Conservation (phyloP, 2,113 vertebrate genomes). For the Raja brachyura region DNA sequence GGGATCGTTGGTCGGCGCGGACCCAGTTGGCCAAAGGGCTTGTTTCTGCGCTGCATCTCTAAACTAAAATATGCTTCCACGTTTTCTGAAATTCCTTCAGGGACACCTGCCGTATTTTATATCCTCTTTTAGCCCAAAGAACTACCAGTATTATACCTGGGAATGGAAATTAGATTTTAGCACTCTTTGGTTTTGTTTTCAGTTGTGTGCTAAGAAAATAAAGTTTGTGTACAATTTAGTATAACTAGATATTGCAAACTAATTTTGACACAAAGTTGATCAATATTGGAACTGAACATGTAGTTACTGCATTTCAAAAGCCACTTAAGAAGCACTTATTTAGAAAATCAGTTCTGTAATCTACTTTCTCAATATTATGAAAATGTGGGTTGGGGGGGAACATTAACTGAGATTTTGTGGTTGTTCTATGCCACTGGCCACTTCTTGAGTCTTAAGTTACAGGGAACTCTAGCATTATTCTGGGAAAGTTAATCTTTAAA, state of each 20-base stretch:
- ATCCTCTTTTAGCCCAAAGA: neutral
- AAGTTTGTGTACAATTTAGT: neutral
- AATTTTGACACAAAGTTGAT: neutral
- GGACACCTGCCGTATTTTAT: neutral
- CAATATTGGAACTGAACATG: neutral
- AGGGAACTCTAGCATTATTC: too few relatives aligned
- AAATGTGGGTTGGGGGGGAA: too few relatives aligned
- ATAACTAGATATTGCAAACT: neutral
- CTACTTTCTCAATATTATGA: too few relatives aligned
- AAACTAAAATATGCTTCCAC: neutral
- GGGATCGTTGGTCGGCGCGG: too few relatives aligned
- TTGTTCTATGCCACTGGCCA: too few relatives aligned
- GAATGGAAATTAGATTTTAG: neutral
- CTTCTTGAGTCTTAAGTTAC: too few relatives aligned
- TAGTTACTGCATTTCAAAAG: neutral
- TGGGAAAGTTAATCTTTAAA: too few relatives aligned
- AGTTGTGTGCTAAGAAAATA: neutral
- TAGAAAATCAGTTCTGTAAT: too few relatives aligned
- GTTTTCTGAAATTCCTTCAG: neutral
- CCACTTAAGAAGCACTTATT: too few relatives aligned
- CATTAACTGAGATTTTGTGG: too few relatives aligned
- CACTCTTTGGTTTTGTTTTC: neutral
- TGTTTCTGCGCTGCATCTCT: too few relatives aligned
- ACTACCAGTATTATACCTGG: neutral
- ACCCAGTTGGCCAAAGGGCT: too few relatives aligned